Percentiles rank a stretch among this genome's conserved stretches.
phyloP scores from a whole-genome alignment of 2,113 vertebrate genomes.

The Ictalurus furcatus region DNA sequence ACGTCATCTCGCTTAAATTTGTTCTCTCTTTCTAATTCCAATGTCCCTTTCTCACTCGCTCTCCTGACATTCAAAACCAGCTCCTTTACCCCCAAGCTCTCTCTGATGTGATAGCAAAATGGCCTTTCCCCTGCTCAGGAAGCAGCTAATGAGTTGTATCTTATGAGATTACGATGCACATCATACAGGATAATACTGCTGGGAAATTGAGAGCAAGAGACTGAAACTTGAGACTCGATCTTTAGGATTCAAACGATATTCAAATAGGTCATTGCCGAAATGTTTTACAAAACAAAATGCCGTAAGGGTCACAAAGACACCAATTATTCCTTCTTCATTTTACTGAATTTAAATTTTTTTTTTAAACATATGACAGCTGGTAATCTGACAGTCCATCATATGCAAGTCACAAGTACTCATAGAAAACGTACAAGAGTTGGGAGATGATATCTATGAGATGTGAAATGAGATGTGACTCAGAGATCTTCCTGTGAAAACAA shows the following conservation, averaged over 20 bases:
- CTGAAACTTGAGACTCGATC: neutral
- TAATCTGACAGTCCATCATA: slow-evolving; percentile 11
- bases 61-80: neutral
- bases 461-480: slow-evolving; percentile 16
- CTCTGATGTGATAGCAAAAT: slow-evolving; percentile 9
- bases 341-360: neutral
- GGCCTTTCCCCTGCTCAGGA: neutral
- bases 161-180: slow-evolving; percentile 1
- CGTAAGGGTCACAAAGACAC: neutral
- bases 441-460: neutral
- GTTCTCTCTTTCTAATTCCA: neutral
- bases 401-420: slow-evolving; percentile 4
- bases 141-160: neutral
- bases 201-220: neutral
- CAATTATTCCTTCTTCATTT: neutral
- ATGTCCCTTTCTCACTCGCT: neutral
- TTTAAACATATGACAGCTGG: neutral
- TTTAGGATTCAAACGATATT: neutral
- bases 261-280: neutral
- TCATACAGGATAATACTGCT: neutral
- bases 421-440: neutral
- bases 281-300: neutral
- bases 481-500: neutral
- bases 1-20: neutral
- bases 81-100: neutral